These are phyloP conservation scores for Nothura maculosa DNA, from an alignment of 2,797 vertebrate species.

Conservation along the genomic window DNA sequence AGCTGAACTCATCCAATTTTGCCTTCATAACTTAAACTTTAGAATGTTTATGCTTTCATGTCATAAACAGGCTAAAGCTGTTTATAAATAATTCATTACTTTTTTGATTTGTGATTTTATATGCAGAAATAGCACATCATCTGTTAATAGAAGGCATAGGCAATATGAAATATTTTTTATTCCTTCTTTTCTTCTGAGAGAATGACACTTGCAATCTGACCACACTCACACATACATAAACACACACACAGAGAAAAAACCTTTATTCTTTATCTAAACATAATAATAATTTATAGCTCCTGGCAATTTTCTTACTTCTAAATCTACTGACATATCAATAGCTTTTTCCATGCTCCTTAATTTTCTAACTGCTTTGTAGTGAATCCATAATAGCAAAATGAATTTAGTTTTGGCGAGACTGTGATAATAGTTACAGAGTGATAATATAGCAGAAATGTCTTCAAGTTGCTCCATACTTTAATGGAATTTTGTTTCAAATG, in stretches of 20 bases:
- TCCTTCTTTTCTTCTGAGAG: background rate
- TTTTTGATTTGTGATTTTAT: background rate
- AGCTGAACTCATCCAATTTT: background rate
- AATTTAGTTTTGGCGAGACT: background rate
- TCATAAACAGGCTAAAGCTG: background rate
- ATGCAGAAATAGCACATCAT: background rate
- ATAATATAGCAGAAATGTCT: background rate
- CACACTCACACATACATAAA: no score
- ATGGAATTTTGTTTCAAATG: background rate
- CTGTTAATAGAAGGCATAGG: background rate
- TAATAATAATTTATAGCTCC: background rate
- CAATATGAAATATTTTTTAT: background rate
- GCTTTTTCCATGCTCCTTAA: background rate
- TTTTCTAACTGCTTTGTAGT: background rate
- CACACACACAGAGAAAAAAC: background rate
- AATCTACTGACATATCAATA: background rate
- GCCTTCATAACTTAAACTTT: background rate
- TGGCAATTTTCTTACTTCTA: background rate
- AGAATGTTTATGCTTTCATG: background rate
- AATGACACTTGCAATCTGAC: background rate
- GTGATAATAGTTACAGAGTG: background rate
- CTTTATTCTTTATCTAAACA: background rate
- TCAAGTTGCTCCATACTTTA: background rate
- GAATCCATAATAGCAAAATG: background rate
- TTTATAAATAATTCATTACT: background rate